These are phyloP conservation scores for Prosopocoilus inquinatus DNA, from an alignment of 2,888 invertebrate genomes.

Conservation along the genomic window DNA sequence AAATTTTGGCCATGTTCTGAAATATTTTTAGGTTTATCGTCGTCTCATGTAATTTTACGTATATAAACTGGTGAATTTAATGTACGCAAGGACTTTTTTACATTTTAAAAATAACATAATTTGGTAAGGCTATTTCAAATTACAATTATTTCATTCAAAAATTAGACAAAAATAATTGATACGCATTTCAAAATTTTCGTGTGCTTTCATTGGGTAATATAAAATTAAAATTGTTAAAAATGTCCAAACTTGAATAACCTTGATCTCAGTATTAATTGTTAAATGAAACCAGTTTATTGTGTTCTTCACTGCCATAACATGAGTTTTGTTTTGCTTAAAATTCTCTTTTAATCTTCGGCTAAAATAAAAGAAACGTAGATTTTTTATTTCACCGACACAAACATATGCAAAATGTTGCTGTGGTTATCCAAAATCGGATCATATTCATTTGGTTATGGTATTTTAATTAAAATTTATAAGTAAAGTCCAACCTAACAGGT, in stretches of 20 bases:
- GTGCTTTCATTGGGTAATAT: too few species aligned
- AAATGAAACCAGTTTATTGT: slow-evolving; percentile 33
- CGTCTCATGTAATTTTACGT: too few species aligned
- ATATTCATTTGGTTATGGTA: background rate
- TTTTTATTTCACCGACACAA: too few species aligned
- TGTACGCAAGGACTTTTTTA: too few species aligned
- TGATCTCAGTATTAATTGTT: slow-evolving; percentile 49
- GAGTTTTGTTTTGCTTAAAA: slow-evolving; percentile 5
- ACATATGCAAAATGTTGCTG: background rate
- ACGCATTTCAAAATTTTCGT: too few species aligned
- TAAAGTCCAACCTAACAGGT: slow-evolving; percentile 8
- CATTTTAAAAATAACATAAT: too few species aligned
- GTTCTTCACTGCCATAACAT: slow-evolving; percentile 24
- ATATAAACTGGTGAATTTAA: too few species aligned
- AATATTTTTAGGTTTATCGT: background rate
- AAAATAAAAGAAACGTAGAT: background rate
- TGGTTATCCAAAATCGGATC: too few species aligned
- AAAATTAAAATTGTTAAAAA: too few species aligned
- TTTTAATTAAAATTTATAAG: slow-evolving; percentile 5
- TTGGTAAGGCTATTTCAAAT: too few species aligned
- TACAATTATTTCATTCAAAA: too few species aligned
- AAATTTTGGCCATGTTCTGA: slow-evolving; percentile 4
- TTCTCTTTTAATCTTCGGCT: background rate
- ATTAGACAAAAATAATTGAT: too few species aligned
- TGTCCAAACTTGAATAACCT: slow-evolving; percentile 20